A percentile compares a stretch with the other conserved stretches of the same genome.
Evolutionary conservation across 2,888 invertebrate species (phyloP).

Genomic region (Drosophila vallismaia): DNA sequence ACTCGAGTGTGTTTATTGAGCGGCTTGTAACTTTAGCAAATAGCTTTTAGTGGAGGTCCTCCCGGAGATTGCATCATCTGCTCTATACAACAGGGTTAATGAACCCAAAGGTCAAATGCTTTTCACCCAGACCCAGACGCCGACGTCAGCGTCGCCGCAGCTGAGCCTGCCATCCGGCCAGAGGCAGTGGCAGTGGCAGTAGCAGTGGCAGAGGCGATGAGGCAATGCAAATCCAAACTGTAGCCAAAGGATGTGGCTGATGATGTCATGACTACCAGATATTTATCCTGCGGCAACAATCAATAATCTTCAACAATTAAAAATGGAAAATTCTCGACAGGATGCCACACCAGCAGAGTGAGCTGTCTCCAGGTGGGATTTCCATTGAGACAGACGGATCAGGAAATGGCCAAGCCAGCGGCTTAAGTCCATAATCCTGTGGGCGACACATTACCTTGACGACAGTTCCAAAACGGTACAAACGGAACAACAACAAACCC

Average conservation of each 20-base stretch:
- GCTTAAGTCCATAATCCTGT: constrained; percentile 66
- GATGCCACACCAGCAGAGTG: background rate
- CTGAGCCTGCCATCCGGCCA: background rate
- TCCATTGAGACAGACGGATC: constrained; percentile 28
- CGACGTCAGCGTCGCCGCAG: constrained; percentile 34
- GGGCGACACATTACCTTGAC: constrained; percentile 75
- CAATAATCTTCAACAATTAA: constrained; percentile 43
- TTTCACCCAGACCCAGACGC: constrained; percentile 46
- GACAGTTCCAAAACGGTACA: constrained; percentile 52
- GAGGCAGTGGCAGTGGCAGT: no score
- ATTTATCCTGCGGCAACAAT: constrained; percentile 37
- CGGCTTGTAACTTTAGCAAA: background rate
- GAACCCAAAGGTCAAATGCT: constrained; percentile 70
- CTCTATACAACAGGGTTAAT: constrained; percentile 48
- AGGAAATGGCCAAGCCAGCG: constrained; percentile 21
- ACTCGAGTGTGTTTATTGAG: background rate
- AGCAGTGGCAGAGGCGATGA: constrained; percentile 24
- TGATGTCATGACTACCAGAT: constrained; percentile 63
- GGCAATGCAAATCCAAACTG: constrained; percentile 44
- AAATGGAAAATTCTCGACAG: constrained; percentile 2
- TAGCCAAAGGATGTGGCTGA: constrained; percentile 31
- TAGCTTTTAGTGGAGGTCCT: background rate
- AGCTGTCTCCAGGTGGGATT: constrained; percentile 5
- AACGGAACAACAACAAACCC: constrained; percentile 67
- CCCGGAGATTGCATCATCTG: constrained; percentile 59